These are phyloP conservation scores for Campylomormyrus numenius DNA, from an alignment of 2,113 vertebrate genomes.

Conservation along the genomic window DNA sequence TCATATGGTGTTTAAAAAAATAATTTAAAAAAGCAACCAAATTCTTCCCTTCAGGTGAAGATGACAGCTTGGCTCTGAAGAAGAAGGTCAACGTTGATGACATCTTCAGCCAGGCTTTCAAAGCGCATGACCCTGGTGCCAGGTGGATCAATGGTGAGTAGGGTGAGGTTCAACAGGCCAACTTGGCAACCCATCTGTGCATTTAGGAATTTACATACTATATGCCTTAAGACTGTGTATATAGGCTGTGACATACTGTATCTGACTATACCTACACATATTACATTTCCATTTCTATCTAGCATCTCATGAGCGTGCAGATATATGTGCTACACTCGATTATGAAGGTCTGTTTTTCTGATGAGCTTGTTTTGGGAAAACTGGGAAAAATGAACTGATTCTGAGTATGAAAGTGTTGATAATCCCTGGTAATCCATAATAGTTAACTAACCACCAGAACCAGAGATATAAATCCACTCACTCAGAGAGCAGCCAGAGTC, in stretches of 20 bases:
- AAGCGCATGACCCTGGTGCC: conserved; percentile 80
- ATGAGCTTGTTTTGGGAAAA: background rate
- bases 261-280: background rate
- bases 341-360: background rate
- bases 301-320: background rate
- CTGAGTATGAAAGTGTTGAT: background rate
- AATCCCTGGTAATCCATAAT: background rate
- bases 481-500: background rate
- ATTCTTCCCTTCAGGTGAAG: conserved; percentile 66
- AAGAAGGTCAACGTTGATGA: conserved; percentile 81
- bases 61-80: conserved; percentile 83
- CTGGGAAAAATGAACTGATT: background rate
- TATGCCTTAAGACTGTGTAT: background rate
- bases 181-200: background rate
- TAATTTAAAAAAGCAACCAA: background rate
- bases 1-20: background rate
- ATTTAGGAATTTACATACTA: background rate
- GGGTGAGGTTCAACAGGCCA: background rate
- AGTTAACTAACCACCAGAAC: background rate
- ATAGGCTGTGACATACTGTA: background rate
- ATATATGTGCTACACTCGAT: background rate
- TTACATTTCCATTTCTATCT: background rate
- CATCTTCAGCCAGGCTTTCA: conserved; percentile 79
- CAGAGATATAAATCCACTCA: background rate
- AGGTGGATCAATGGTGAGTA: conserved; percentile 89